A percentile compares a stretch with the other conserved stretches of the same genome.
phyloP scores from a whole-genome alignment of 2,113 vertebrate genomes.

The Psettodes erumei region DNA sequence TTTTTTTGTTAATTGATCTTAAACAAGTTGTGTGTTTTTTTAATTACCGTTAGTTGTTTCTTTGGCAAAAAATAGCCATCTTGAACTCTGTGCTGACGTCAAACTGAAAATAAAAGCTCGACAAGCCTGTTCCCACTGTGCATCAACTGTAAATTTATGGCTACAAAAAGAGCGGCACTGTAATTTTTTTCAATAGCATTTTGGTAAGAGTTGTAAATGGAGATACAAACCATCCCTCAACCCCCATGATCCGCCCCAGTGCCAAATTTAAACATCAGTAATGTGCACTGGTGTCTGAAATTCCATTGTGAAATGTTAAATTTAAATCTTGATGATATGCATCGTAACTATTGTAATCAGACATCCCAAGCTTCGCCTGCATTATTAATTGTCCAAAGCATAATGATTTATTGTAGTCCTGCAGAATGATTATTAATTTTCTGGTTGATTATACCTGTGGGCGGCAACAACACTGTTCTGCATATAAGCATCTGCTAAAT shows the following conservation, averaged over 20 bases:
- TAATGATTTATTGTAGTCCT: slow-evolving; percentile 94
- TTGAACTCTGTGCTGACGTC: not conserved
- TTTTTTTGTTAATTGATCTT: not conserved
- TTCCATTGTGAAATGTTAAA: slow-evolving; percentile 78
- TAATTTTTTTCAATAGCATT: slow-evolving; percentile 38
- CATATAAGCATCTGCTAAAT: slow-evolving; percentile 88
- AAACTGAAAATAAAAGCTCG: not conserved
- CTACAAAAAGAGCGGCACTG: slow-evolving; percentile 31
- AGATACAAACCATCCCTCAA: slow-evolving; percentile 50
- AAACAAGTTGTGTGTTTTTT: not conserved
- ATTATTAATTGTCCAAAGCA: slow-evolving; percentile 96
- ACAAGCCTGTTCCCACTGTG: not conserved
- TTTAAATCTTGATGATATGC: slow-evolving; percentile 86
- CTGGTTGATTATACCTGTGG: slow-evolving; percentile 96
- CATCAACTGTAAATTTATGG: slow-evolving; percentile 25
- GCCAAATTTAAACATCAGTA: slow-evolving; percentile 72
- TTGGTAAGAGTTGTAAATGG: slow-evolving; percentile 46
- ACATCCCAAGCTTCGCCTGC: slow-evolving; percentile 89
- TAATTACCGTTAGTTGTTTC: not conserved
- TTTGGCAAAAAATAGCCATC: not conserved
- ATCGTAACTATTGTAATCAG: slow-evolving; percentile 90
- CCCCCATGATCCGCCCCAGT: slow-evolving; percentile 42
- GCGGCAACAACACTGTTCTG: slow-evolving; percentile 87
- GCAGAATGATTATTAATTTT: slow-evolving; percentile 98
- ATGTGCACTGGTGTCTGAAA: slow-evolving; percentile 77